A percentile compares a stretch with the other conserved stretches of the same genome.
Evolutionary conservation across 2,113 vertebrate species (phyloP).

Genomic region (Gopherus evgoodei): DNA sequence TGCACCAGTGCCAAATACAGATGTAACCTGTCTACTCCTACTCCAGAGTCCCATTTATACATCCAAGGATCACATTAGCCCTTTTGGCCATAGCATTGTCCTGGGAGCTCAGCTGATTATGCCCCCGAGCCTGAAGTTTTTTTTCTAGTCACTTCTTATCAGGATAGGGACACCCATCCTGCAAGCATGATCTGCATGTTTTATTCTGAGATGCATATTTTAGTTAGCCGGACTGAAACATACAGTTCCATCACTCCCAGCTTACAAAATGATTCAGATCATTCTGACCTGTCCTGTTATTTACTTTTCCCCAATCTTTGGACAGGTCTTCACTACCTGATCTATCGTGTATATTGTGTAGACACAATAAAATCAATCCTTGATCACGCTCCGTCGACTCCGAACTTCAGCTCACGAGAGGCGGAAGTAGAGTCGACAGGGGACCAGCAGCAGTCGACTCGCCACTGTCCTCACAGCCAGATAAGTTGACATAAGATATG

Average conservation of each 20-base stretch:
- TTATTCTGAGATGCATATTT: neutral
- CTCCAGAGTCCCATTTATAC: slow-evolving; percentile 60
- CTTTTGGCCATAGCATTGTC: neutral
- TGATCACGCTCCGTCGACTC: too few relatives aligned
- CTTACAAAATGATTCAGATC: neutral
- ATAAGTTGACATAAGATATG: too few relatives aligned
- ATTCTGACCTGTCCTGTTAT: neutral
- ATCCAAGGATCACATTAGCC: slow-evolving; percentile 66
- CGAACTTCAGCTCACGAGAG: too few relatives aligned
- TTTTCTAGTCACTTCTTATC: neutral
- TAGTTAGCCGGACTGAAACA: neutral
- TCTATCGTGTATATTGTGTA: too few relatives aligned
- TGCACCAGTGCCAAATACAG: slow-evolving; percentile 65
- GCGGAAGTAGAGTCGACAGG: too few relatives aligned
- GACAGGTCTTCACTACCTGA: too few relatives aligned
- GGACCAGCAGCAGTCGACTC: too few relatives aligned
- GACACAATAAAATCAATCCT: too few relatives aligned
- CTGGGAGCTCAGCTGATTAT: neutral
- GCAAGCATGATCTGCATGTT: neutral
- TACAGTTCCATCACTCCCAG: neutral
- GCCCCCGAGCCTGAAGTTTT: neutral
- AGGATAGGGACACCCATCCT: neutral
- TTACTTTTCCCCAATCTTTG: neutral
- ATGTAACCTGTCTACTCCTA: slow-evolving; percentile 51
- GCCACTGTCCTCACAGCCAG: too few relatives aligned